Base-by-base conservation (phyloP, 2,797 vertebrate species). In the Triplophysa bombifrons region DNA sequence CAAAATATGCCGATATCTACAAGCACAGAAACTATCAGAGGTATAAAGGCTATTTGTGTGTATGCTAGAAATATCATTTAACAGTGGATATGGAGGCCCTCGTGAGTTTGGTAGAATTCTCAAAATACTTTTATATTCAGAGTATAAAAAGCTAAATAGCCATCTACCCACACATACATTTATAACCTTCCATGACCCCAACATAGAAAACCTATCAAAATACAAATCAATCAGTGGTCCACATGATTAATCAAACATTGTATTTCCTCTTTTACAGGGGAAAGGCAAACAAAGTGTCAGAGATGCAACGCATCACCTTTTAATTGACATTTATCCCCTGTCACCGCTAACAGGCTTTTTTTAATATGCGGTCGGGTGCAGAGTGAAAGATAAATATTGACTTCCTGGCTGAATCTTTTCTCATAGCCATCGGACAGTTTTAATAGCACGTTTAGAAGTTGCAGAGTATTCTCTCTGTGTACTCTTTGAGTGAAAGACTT, bases 371-470 rank as follows among this genome's bases (percentile, higher is more conserved):
- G 7, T 50, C 9, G 61, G 17, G 22, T 65, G 68, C 41, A 68
- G 71, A 81, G 71, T 22, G 64, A 63, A 50, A 19, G 19, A 76
- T 74, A 84, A 82, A 84, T 82, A 82, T 82, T 84, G 76, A 77
- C 83, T 73, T 84, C 69, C 80, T 72, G 65, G 4, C 30, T 66
- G 27, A 13, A 30, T 60, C 70, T 61, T 41, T 53, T 61, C 38
- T 25, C 68, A 25, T 20, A 71, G 25, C 46, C 56, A 61, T 41
- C 3, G 66, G 65, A 69, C 61, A 61, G 72, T 67, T 81, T 72
- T 81, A 81, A 75, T 68, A 74, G 60, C 68, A 53, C 74, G 25
- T 53, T n/a, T 14, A 51, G 14, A 72, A 55, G 48, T 72, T 53
- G 25, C 1, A 44, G 16, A 14, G 17, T 67, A 25, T n/a, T 34